Base-by-base conservation (phyloP, 2,113 vertebrate genomes). In the Triplophysa rosa region DNA sequence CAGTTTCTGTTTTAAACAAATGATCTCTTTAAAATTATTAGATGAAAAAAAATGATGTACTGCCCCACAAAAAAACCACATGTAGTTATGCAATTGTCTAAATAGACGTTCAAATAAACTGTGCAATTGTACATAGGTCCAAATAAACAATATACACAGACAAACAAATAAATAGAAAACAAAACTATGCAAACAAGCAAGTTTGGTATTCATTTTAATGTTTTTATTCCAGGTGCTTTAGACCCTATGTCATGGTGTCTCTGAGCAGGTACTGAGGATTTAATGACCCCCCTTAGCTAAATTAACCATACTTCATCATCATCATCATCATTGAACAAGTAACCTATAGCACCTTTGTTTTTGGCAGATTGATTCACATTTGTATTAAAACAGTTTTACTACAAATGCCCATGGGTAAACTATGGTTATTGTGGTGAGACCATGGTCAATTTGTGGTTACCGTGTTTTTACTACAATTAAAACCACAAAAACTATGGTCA, bases 161-260 rank as follows among this genome's bases (percentile, higher is more conserved):
- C 1, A 19, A 33, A 58, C 26, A 71, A 16, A 26, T 72, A 58
- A 70, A 69, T 71, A n/a, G 29, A n/a, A 68, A 47, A 68, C 12
- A 16, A 49, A 11, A 47, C 8, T 8, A 68, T 8, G 21, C 14
- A 33, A 58, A 71, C 6, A 40, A 42, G 10, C 12, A 26, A n/a
- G 9, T 2, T 2, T 2, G 6, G 3, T 24, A 9, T n/a, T 58
- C 6, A 9, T n/a, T 8, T 21, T 9, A 21, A 9, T 58, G 56
- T 45, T 37, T 29, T 37, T 7, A 37, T 37, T 37, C 7, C 33
- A 8, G 33, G 7, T 37, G 33, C 33, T 37, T 37, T 37, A 29
- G 26, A 29, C 26, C 26, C 26, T 6, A 2, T 26, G 29, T 72
- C 29, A 23, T 16, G 33, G n/a, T 21, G n/a, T 68, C 66, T 40